Conservation (phyloP, 2,888 invertebrate genomes). For the Onthophagus sagittarius region DNA sequence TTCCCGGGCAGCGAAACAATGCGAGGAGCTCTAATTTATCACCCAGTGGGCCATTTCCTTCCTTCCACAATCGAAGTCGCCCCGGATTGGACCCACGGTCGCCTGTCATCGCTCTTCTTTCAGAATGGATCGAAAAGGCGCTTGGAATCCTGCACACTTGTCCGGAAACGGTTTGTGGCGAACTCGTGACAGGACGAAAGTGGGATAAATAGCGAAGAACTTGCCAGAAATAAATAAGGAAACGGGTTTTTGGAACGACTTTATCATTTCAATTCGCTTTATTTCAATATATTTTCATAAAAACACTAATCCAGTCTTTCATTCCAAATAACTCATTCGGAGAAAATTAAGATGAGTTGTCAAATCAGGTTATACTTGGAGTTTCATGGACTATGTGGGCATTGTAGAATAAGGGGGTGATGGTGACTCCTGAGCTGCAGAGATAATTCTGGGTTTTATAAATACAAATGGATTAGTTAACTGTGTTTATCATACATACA, state of each 20-base stretch:
- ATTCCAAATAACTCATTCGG: too few species aligned
- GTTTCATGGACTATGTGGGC: too few species aligned
- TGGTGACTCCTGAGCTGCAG: too few species aligned
- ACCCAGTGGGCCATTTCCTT: constrained; percentile 47
- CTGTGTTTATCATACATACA: too few species aligned
- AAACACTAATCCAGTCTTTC: too few species aligned
- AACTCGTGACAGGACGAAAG: neutral
- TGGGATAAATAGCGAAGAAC: neutral
- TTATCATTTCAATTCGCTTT: neutral
- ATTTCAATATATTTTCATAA: neutral
- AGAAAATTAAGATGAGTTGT: too few species aligned
- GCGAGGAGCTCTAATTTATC: constrained; percentile 47
- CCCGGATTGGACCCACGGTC: constrained; percentile 46
- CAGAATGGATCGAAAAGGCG: neutral
- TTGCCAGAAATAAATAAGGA: neutral
- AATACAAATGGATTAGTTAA: too few species aligned
- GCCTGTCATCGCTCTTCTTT: constrained; percentile 45
- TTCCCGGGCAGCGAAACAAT: constrained; percentile 47
- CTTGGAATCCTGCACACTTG: neutral
- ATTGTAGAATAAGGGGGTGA: too few species aligned
- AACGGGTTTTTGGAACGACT: neutral
- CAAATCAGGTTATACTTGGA: too few species aligned
- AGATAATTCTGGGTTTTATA: too few species aligned
- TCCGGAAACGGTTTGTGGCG: neutral
- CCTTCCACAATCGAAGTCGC: constrained; percentile 44